Evolutionary conservation across 2,113 vertebrate genomes (phyloP).

Genomic region (Aphyosemion australe): DNA sequence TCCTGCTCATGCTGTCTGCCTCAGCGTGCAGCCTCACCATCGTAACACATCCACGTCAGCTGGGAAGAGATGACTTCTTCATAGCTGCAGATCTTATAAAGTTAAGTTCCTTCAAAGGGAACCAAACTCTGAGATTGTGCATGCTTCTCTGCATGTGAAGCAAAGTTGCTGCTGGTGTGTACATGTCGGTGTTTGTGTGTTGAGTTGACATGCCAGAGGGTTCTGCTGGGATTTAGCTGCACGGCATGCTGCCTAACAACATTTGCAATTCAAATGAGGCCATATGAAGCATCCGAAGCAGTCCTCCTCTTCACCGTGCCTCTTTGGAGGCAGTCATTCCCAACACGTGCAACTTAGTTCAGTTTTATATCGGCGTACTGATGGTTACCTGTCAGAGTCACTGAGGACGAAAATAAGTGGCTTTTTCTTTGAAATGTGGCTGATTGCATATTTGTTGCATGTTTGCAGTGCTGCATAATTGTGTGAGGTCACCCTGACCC

Average conservation of each 20-base stretch:
- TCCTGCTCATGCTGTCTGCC: neutral
- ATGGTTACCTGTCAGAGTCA: neutral
- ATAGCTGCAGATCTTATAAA: neutral
- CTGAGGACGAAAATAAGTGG: constrained; percentile 1
- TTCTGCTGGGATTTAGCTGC: constrained; percentile 55
- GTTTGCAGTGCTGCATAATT: constrained; percentile 8
- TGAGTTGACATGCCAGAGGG: constrained; percentile 41
- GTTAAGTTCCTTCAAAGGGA: constrained; percentile 13
- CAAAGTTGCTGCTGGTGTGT: constrained; percentile 1
- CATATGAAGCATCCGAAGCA: constrained; percentile 46
- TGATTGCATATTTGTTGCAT: constrained; percentile 5
- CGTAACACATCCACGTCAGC: constrained; percentile 1
- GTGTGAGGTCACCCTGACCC: constrained; percentile 19
- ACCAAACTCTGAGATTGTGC: neutral
- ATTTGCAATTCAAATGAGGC: constrained; percentile 76
- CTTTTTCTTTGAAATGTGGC: neutral
- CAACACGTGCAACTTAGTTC: constrained; percentile 35
- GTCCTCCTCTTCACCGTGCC: constrained; percentile 32
- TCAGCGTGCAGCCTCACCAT: too few species aligned
- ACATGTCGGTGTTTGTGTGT: constrained; percentile 30
- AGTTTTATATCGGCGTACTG: neutral
- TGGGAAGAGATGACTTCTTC: constrained; percentile 34
- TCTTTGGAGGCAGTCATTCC: constrained; percentile 44
- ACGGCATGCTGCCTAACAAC: constrained; percentile 45
- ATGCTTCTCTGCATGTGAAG: neutral